Evolutionary conservation across 30 jellyfish, hydroid and myxozoan species (phyloP).

Genomic region (Morbakka virulenta): DNA sequence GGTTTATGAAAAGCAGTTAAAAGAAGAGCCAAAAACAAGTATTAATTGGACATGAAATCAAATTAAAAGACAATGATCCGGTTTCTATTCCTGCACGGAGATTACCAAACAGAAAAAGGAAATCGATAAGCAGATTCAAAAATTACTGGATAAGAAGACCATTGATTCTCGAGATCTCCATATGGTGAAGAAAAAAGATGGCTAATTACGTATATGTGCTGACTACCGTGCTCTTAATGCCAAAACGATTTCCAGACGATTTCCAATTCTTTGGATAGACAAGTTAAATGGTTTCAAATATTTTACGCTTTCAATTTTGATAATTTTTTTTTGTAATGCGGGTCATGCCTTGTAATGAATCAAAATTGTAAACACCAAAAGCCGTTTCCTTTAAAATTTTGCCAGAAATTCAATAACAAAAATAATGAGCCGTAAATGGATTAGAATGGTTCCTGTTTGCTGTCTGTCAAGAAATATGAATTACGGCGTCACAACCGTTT

Average conservation of each 20-base stretch:
- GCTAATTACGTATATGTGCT: neutral
- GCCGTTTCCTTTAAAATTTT: too few species aligned
- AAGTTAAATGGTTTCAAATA: neutral
- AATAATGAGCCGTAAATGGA: too few species aligned
- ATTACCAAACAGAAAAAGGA: neutral
- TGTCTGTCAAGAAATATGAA: too few species aligned
- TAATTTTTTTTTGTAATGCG: too few species aligned
- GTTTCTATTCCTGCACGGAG: neutral
- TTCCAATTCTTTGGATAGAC: slow-evolving; percentile 10
- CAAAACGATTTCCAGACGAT: neutral
- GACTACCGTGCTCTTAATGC: slow-evolving; percentile 16
- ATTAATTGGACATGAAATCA: neutral
- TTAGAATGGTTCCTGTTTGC: too few species aligned
- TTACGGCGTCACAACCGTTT: too few species aligned
- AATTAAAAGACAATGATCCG: neutral
- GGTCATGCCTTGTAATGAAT: too few species aligned
- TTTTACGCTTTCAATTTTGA: too few species aligned
- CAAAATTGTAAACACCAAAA: too few species aligned
- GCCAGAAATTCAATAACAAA: too few species aligned
- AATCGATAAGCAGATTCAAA: neutral
- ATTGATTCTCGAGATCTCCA: neutral
- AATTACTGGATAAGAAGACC: neutral
- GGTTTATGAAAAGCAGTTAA: neutral
- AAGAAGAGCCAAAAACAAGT: neutral
- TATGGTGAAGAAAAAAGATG: slow-evolving; percentile 1